Evolutionary conservation across 1,140 invertebrate species (phyloP), one percentile per base, ranked within the genome.

Genomic region (Drosophila fuyamai): DNA sequence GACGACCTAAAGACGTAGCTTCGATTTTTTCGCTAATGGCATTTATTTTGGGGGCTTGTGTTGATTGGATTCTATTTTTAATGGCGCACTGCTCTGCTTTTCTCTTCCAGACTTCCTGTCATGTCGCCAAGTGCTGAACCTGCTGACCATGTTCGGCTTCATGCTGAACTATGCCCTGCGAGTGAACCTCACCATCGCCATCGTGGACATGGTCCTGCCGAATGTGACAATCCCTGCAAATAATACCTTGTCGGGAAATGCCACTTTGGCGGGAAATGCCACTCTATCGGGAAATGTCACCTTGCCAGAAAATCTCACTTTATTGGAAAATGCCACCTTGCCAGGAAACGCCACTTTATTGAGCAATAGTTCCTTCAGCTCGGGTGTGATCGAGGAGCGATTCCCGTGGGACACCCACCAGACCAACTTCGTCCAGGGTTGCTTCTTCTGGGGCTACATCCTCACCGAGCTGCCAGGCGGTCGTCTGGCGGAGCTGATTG

Each of bases 361-460:
- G 48, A 50, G 41, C 18, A 50, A 50, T 32, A 10, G 9, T 4
- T 66, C 48, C 56, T 63, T 53, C 57, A 23, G 23, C 23, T 23
- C 23, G 27, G 76, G 58, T 46, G 89, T 91, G 16, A 40, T 56
- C 23, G 71, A 90, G 35, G 75, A 85, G 4, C 94, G 94, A 51
- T 96, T 95, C 76, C 72, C 93, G 1, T 97, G 96, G 96, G 94
- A 96, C 81, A 94, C 95, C 41, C 94, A 95, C 67, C 93, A 96
- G 70, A 95, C 96, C 79, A 97, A 97, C 80, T 93, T 95, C 36
- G 95, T 98, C 47, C 93, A 97, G 12, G 97, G 97, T 9, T 95
- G 95, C 70, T 98, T 98, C 94, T 98, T 97, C 94, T 97, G 97
- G 96, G 97, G 97, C 5, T 98, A 98, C 92, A 94, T 98, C 9